Evolutionary conservation across 35 echinoderm and acorn worm genomes (phyloP), one percentile per base, ranked within the genome.

Genomic region (Ptychodera flava): DNA sequence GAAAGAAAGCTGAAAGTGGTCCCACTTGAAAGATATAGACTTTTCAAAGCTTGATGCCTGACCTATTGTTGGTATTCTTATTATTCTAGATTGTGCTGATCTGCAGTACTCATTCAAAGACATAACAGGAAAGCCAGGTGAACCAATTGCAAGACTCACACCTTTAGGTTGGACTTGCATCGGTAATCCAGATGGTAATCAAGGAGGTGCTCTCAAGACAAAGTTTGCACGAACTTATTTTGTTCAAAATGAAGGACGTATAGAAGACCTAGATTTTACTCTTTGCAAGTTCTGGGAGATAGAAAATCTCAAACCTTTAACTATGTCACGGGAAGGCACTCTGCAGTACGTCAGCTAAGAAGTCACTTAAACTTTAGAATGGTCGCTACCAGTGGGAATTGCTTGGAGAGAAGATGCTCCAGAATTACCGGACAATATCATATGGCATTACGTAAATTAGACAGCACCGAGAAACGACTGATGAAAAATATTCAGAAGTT

Each of bases 111-210:
- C 87, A 29, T 22, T 81, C 31, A 76, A 38, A 34, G 87, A 89
- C 34, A 32, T 87, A 1, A 79, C 34, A 82, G 87, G 87, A 53
- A 89, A 89, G 35, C 79, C 87, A n/a, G 79, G 80, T 28, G 79
- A 89, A 28, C 38, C 80, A 38, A 89, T 89, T 32, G 87, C 37
- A 16, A 27, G 87, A 35, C 36, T 53, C 2, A 89, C 87, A 30
- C 28, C 36, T 10, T 76, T 89, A 45, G 37, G 87, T 32, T 89
- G 87, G 87, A 89, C 86, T 22, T 87, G 86, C 35, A 87, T 87
- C 38, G 86, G 86, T 15, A 22, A 33, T 76, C 84, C 84, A 77
- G 30, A 33, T 27, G 38, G n/a, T 30, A 22, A 80, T 22, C n/a
- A 33, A 79, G 53, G 31, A 33, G 0, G 2, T 22, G 36, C 53